These are phyloP conservation scores for Gortyna flavago DNA, from an alignment of 2,888 invertebrate genomes.

Conservation along the genomic window DNA sequence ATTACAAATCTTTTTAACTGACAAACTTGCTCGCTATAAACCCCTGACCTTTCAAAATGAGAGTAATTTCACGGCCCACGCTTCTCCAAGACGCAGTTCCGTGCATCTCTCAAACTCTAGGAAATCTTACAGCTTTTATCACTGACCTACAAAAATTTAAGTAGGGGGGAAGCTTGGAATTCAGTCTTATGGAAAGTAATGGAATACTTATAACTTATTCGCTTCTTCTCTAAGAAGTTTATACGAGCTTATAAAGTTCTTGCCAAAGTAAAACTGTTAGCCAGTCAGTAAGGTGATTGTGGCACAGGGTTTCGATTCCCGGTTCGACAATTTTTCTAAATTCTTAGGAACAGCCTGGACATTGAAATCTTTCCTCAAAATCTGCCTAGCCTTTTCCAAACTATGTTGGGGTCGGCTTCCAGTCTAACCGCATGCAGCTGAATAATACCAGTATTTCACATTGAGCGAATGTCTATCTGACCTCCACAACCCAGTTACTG, in stretches of 20 bases:
- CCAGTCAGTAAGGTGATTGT: not conserved
- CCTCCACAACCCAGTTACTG: no score
- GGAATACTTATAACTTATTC: no score
- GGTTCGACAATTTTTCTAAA: not conserved
- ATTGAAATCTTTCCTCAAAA: not conserved
- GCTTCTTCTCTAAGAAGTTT: constrained; percentile 1
- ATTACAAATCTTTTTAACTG: constrained; percentile 31
- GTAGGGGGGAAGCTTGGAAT: not conserved
- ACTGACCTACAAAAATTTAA: constrained; percentile 41
- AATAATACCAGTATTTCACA: not conserved
- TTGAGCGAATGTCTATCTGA: not conserved
- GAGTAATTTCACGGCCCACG: constrained; percentile 50
- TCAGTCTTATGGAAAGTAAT: constrained; percentile 4
- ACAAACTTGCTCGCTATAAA: constrained; percentile 23
- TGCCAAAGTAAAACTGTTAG: not conserved
- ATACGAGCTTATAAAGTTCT: not conserved
- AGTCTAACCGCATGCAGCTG: not conserved
- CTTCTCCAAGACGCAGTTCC: constrained; percentile 32
- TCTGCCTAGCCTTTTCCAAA: not conserved
- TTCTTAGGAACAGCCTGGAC: not conserved
- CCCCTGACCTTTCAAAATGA: constrained; percentile 42
- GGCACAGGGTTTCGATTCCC: not conserved
- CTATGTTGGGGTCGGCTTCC: not conserved
- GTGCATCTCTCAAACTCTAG: constrained; percentile 42
- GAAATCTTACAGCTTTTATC: constrained; percentile 36